Evolutionary conservation across 2,797 vertebrate species (phyloP).

Genomic region (Gobionotothen gibberifrons): DNA sequence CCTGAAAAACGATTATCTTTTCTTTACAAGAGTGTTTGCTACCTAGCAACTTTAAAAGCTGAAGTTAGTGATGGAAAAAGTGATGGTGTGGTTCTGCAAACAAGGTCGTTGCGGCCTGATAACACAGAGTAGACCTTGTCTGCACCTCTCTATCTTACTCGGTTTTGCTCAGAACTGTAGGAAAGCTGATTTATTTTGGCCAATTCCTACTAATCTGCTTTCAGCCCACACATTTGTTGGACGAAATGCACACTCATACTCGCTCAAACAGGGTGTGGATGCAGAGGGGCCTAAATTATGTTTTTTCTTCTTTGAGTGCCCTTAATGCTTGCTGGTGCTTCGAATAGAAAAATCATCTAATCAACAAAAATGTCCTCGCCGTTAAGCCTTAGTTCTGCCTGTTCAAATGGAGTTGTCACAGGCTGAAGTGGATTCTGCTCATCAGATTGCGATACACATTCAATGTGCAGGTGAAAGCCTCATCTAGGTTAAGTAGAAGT

Average conservation of each 20-base stretch:
- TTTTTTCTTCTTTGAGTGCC: conserved; percentile 54
- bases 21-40: conserved; percentile 26
- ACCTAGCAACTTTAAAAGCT: conserved; percentile 22
- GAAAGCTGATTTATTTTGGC: conserved; percentile 39
- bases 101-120: conserved; percentile 26
- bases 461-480: conserved; percentile 26
- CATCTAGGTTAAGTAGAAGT: background rate
- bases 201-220: conserved; percentile 57
- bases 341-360: conserved; percentile 29
- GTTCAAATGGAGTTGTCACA: conserved; percentile 34
- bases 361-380: conserved; percentile 35
- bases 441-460: conserved; percentile 24
- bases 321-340: conserved; percentile 29
- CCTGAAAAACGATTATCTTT: conserved; percentile 30
- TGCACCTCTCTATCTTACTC: conserved; percentile 25
- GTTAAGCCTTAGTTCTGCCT: conserved; percentile 12
- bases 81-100: conserved; percentile 28
- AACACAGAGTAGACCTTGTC: conserved; percentile 5
- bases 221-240: conserved; percentile 48
- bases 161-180: conserved; percentile 31
- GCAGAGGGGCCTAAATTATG: conserved; percentile 40
- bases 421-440: conserved; percentile 42
- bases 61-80: conserved; percentile 38
- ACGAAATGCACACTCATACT: conserved; percentile 12
- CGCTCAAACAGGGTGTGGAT: conserved; percentile 2